A percentile compares a stretch with the other conserved stretches of the same genome.
Evolutionary conservation across 2,797 vertebrate species (phyloP).

Genomic region (Nothura maculosa): DNA sequence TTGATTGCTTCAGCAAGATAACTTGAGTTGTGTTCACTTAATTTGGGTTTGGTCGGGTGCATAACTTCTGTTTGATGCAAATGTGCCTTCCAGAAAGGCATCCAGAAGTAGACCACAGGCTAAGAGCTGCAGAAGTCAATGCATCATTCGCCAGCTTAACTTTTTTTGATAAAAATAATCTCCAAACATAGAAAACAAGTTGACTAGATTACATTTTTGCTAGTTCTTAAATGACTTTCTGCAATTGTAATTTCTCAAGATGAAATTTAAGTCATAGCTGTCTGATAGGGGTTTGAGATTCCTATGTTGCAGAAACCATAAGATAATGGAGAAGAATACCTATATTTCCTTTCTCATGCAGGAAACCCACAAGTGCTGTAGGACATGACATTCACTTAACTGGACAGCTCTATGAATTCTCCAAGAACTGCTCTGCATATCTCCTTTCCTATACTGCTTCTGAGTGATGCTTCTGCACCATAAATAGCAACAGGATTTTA

Average conservation of each 20-base stretch:
- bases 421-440: not conserved
- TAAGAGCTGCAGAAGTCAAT: no score
- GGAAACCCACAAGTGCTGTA: not conserved
- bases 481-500: not conserved
- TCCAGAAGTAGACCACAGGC: no score
- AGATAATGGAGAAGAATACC: not conserved
- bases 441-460: not conserved
- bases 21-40: no score
- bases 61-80: no score
- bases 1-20: no score
- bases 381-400: rapidly evolving
- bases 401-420: not conserved
- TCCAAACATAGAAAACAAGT: no score
- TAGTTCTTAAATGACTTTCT: not conserved
- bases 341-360: not conserved
- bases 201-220: not conserved
- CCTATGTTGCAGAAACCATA: not conserved
- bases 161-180: no score
- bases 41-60: no score
- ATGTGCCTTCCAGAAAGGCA: no score
- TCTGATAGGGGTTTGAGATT: not conserved
- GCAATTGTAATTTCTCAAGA: not conserved
- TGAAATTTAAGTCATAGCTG: rapidly evolving
- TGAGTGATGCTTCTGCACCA: not conserved
- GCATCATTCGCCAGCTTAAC: no score